Conservation (phyloP, 2,797 vertebrate genomes). For the Pangasius macronema region DNA sequence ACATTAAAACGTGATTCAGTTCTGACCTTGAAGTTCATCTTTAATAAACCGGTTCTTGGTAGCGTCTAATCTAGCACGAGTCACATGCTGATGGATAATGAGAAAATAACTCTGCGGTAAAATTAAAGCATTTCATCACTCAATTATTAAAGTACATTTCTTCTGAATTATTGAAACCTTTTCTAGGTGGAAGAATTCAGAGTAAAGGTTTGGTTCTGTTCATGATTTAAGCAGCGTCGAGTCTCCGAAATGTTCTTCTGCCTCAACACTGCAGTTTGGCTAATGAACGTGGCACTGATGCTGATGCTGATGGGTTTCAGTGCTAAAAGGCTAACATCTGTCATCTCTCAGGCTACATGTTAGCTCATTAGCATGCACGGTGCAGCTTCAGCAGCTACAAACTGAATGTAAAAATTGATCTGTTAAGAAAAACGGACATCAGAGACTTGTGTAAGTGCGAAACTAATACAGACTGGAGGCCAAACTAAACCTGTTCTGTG, state of each 20-base stretch:
- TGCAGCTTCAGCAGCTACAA: not conserved
- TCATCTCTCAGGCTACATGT: slow-evolving; percentile 6
- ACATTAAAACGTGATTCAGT: slow-evolving; percentile 2
- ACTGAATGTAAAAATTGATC: not conserved
- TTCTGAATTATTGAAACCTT: slow-evolving; percentile 25
- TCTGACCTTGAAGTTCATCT: slow-evolving; percentile 20
- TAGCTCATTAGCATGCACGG: not conserved
- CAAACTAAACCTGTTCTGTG: not conserved
- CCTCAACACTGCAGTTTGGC: not conserved
- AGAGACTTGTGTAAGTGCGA: not conserved
- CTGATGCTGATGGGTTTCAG: not conserved
- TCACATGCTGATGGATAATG: not conserved
- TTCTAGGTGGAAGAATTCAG: not conserved
- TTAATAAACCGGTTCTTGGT: slow-evolving; percentile 4
- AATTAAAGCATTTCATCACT: slow-evolving; percentile 32
- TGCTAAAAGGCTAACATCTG: slow-evolving; percentile 30
- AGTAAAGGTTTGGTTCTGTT: not conserved
- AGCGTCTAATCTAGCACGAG: not conserved
- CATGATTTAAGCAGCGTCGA: not conserved
- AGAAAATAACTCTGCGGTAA: slow-evolving; percentile 18
- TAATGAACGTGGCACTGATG: not conserved
- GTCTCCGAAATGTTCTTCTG: not conserved
- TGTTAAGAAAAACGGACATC: not conserved
- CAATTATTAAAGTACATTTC: slow-evolving; percentile 24
- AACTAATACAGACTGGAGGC: not conserved